Evolutionary conservation across 2,888 invertebrate species (phyloP).

Genomic region (Tachina fera): DNA sequence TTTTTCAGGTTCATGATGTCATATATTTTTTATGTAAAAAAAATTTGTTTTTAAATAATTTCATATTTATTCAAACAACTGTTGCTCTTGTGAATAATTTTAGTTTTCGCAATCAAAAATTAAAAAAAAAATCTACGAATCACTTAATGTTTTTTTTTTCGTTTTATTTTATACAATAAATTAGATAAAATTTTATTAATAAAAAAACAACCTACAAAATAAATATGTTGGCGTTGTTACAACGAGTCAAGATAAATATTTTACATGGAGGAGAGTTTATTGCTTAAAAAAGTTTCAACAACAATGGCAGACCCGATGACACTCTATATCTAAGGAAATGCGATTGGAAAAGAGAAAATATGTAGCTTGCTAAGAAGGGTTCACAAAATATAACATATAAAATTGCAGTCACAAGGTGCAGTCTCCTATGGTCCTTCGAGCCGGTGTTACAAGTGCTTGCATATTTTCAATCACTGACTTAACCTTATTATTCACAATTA

Average conservation of each 20-base stretch:
- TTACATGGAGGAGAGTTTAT: constrained; percentile 4
- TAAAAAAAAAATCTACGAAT: constrained; percentile 28
- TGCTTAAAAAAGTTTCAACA: neutral
- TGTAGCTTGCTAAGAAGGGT: too few relatives aligned
- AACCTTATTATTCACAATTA: too few relatives aligned
- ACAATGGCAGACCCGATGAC: neutral
- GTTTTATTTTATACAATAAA: constrained; percentile 56
- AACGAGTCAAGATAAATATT: constrained; percentile 33
- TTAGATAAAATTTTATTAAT: constrained; percentile 62
- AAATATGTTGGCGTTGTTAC: constrained; percentile 53
- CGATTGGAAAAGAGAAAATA: too few relatives aligned
- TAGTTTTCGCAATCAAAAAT: constrained; percentile 56
- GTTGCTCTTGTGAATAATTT: constrained; percentile 37
- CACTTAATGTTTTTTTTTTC: constrained; percentile 14
- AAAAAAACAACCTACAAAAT: constrained; percentile 53
- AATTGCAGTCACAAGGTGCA: too few relatives aligned
- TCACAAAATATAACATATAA: too few relatives aligned
- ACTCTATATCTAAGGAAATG: neutral
- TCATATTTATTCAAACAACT: constrained; percentile 1
- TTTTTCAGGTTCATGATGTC: constrained; percentile 46
- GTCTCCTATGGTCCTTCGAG: too few relatives aligned
- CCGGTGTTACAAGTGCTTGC: too few relatives aligned
- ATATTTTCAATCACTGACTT: too few relatives aligned
- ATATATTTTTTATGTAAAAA: constrained; percentile 35
- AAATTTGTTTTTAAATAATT: constrained; percentile 19